phyloP scores from a whole-genome alignment of 1,140 invertebrate genomes.

The Leptinotarsa undecemlineata region DNA sequence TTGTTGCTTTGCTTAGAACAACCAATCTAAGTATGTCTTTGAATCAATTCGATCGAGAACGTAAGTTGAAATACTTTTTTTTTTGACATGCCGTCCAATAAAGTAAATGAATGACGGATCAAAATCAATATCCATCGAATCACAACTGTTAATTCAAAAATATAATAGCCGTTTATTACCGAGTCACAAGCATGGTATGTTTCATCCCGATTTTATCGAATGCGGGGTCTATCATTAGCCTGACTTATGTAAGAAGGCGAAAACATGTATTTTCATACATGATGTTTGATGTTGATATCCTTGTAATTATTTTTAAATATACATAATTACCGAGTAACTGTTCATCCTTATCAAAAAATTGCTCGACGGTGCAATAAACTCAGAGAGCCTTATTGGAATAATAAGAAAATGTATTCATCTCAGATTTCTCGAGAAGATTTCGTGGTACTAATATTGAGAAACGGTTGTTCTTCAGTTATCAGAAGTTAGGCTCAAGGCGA shows the following conservation, averaged over 20 bases:
- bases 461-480: too few species aligned
- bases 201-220: constrained; percentile 21
- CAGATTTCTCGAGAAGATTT: constrained; percentile 7
- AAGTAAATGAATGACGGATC: too few species aligned
- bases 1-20: too few species aligned
- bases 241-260: constrained; percentile 21
- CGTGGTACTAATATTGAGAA: not conserved
- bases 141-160: constrained; percentile 20
- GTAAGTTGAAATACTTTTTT: too few species aligned
- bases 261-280: constrained; percentile 16
- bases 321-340: constrained; percentile 20
- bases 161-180: constrained; percentile 22
- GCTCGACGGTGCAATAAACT: constrained; percentile 8
- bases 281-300: constrained; percentile 24
- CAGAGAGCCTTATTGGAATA: constrained; percentile 10
- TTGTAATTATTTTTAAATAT: constrained; percentile 25
- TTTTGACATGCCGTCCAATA: too few species aligned
- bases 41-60: too few species aligned
- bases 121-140: not conserved
- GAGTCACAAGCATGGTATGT: constrained; percentile 15
- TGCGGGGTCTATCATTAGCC: constrained; percentile 20
- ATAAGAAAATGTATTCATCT: not conserved
- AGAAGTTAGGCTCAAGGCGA: too few species aligned
- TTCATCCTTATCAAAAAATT: constrained; percentile 21
- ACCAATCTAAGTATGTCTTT: too few species aligned